These are phyloP conservation scores for Drosophila triauraria DNA, from an alignment of 1,140 invertebrate genomes.

Conservation along the genomic window DNA sequence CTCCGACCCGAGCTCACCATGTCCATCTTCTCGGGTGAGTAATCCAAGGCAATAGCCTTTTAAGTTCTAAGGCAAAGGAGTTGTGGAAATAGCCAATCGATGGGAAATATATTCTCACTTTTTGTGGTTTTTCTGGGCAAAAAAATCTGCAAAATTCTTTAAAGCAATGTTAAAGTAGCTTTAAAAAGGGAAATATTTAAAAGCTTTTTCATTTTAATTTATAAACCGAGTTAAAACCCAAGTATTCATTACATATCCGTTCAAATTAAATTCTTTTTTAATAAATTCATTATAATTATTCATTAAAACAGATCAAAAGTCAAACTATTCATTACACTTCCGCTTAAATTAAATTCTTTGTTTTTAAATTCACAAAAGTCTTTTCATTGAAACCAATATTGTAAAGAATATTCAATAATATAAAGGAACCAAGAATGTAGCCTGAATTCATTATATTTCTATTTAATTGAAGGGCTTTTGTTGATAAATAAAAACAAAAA, in stretches of 20 bases:
- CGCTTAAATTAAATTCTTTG: neutral
- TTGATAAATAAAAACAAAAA: neutral
- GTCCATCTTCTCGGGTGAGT: conserved; percentile 98
- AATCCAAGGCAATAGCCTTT: neutral
- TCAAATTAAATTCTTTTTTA: neutral
- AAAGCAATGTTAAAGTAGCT: too few species aligned
- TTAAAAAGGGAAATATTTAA: neutral
- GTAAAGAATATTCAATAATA: neutral
- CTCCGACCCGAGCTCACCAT: conserved; percentile 98
- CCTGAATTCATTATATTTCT: neutral
- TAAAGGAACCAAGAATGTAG: neutral
- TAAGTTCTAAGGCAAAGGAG: too few species aligned
- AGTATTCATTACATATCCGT: neutral
- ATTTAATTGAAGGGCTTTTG: neutral
- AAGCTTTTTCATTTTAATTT: neutral
- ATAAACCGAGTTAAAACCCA: too few species aligned
- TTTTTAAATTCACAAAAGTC: neutral
- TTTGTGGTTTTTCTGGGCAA: too few species aligned
- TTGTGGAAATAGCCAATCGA: too few species aligned
- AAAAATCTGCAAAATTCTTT: too few species aligned
- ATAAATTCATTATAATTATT: neutral
- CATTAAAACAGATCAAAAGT: neutral
- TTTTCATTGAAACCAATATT: neutral
- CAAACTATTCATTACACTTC: neutral
- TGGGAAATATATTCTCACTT: neutral